Evolutionary conservation across 1,140 invertebrate species (phyloP), one percentile per base, ranked within the genome.

Genomic region (Elysia chlorotica): DNA sequence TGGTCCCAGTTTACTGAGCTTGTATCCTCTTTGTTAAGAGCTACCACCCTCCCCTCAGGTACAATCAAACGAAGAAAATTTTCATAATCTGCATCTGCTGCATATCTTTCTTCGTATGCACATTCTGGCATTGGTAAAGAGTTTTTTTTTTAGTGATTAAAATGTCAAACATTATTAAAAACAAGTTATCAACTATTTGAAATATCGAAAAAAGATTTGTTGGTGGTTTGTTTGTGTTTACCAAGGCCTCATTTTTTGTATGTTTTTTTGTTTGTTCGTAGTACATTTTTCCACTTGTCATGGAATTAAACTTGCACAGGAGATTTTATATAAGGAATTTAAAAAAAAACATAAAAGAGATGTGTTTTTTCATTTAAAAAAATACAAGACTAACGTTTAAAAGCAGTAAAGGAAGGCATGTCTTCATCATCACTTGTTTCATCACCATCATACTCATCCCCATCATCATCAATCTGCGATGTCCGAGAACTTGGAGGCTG

Each of bases 1-100:
- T 85, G 78, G 38, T 86, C 76, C 86, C 84, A 86, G 0, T 77
- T 65, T 0, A 85, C 75, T 14, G 66, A 53, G 23, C 69, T 69
- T 21, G 81, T 66, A 63, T 85, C 76, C 10, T 81, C 78, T 33
- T 81, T 76, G 73, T 65, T 79, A 3, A 86, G 75, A 14, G 76
- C 81, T 6, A 85, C 79, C 4, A 87, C 76, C 33, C 80, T 74
- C 30, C 86, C 85, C 19, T 83, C 81, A 28, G 86, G 82, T 17
- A 87, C 82, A 53, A 85, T 59, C 30, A 87, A 78, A 72, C 84
- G 86, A 3, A 87, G 30, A 10, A 68, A 65, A n/a, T 74, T 66
- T 41, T 82, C 79, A 63, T 76, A 73, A 10, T 66, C 67, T 17
- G 70, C 37, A 33, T 69, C 74, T 53, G 78, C 73, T 37, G 19